These are phyloP conservation scores for Ondatra zibethicus DNA, from an alignment of 2,113 vertebrate species.

Conservation along the genomic window DNA sequence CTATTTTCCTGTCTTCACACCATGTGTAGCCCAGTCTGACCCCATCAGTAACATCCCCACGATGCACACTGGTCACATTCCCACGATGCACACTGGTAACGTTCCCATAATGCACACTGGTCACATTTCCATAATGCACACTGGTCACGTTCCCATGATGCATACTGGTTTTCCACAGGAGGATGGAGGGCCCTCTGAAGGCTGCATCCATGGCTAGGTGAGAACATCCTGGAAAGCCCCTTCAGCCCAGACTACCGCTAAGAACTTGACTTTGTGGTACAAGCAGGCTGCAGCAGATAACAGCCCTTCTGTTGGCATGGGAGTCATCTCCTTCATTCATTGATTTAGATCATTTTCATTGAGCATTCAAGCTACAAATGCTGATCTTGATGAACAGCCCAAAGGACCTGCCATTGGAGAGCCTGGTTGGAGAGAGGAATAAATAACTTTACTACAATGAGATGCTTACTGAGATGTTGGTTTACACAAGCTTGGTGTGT, in stretches of 20 bases:
- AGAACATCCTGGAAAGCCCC: not conserved
- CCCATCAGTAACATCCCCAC: not conserved
- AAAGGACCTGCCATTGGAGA: not conserved
- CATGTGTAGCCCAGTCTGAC: not conserved
- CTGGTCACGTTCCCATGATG: fast-evolving
- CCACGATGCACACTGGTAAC: no score
- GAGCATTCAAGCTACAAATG: not conserved
- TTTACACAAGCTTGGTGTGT: no score
- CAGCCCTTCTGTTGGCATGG: not conserved
- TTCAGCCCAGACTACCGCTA: not conserved
- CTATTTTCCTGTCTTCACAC: not conserved
- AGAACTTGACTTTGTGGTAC: not conserved
- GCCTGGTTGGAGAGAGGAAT: not conserved
- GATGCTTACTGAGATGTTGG: not conserved
- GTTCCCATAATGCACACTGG: no score
- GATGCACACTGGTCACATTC: no score
- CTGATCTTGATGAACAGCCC: not conserved
- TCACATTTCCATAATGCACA: no score
- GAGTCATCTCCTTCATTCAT: not conserved
- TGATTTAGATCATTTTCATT: not conserved
- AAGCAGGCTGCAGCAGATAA: no score
- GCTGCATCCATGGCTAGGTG: not conserved
- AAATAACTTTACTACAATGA: no score
- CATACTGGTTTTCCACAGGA: not conserved
- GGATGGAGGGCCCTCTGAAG: not conserved